Base-by-base conservation (phyloP, 2,888 invertebrate species). In the Pseudococcus longispinus region DNA sequence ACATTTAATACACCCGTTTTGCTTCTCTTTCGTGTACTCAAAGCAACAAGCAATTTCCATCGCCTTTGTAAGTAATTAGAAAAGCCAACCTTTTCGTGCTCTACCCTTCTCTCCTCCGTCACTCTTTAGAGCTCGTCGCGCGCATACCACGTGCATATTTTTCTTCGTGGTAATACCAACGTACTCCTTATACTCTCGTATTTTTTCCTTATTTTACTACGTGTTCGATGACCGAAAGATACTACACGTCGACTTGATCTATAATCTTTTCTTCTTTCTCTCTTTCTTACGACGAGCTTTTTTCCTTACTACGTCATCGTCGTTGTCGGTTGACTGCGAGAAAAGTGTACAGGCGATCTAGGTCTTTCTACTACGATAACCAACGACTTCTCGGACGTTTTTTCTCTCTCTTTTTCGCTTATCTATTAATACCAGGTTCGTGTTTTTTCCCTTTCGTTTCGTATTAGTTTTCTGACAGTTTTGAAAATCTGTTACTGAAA, bases 171-270 rank as follows among this genome's bases (percentile, higher is more conserved):
- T 15, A 46, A 15, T 46, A 46, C 46, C 46, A 15, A 46, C 46
- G n/a, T 6, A 51, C n/a, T 65, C 65, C 65, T 65, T 65, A 23
- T 60, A 4, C 20, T n/a, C 60, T 5, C 20, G 20, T 9, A n/a
- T 23, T 60, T 60, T 23, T 23, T 60, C 60, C 60, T 60, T n/a
- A 60, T n/a, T 60, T 0, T 60, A 26, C 65, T 65, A 26, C 65
- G 65, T 65, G 65, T 65, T 65, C 65, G 65, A 65, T 65, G 65
- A 65, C 65, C 65, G 65, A 11, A 65, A 65, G 23, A 65, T 65
- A 26, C n/a, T n/a, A 51, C 51, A 51, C 51, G 18, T 51, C 15
- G n/a, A n/a, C 6, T n/a, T 51, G 51, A 51, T 51, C 51, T 51
- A 46, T 46, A 51, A 51, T 51, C 51, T 51, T n/a, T 46, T 15